Base-by-base conservation (phyloP, 2,113 vertebrate genomes). In the Gymnocephalus cernua region DNA sequence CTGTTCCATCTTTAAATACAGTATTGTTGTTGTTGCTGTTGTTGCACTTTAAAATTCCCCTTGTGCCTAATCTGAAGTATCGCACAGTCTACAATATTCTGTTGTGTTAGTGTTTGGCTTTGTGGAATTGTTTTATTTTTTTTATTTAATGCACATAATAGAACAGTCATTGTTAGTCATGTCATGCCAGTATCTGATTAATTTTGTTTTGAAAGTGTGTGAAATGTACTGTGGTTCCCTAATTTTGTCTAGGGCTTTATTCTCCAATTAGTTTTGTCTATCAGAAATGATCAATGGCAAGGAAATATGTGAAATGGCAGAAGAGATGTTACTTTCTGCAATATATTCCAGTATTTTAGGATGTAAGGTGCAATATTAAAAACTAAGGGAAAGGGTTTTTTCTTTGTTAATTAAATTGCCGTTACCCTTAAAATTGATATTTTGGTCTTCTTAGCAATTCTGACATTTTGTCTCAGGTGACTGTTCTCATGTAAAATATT, bases 31-130 rank as follows among this genome's bases (percentile, higher is more conserved):
- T 78, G 82, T 47, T 79, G 10, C 18, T 57, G 25, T 54, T 51
- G 18, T 72, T 80, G 83, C 74, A 89, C 77, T 77, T 88, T 83
- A 83, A 25, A 38, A 11, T 45, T 10, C 1, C 16, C 3, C 21
- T 14, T 29, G 9, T 12, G 38, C 8, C 38, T 29, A 16, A 57
- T 14, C 4, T 7, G 41, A 12, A n/a, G 14, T 47, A 56, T 48
- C 35, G 10, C 10, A 41, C 38, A 10, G 10, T 53, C 65, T 2
- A 16, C 6, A 29, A 23, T 25, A 21, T 41, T 41, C 8, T 41
- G 10, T 41, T 41, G 38, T 41, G 10, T 41, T 41, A 41, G 10
- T 54, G 14, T 35, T 47, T 50, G 5, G 38, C 38, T 38, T 38
- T 38, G 38, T 38, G 38, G 38, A 38, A 38, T 38, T 38, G 8